Evolutionary conservation across 2,113 vertebrate species (phyloP).

Genomic region (Mystacornis crossleyi): DNA sequence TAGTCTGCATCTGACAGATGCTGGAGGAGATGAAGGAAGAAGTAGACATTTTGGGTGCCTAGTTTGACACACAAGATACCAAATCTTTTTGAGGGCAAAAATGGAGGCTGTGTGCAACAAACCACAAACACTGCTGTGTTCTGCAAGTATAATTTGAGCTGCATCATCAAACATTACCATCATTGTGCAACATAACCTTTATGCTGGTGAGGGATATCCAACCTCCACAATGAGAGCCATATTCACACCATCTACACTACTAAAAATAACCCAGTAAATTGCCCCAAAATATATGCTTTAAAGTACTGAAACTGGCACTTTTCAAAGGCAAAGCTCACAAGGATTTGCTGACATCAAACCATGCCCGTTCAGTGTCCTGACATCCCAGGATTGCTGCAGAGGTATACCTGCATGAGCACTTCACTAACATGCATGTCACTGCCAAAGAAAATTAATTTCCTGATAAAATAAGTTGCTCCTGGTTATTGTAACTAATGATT

Average conservation of each 20-base stretch:
- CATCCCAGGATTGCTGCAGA: neutral
- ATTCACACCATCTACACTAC: neutral
- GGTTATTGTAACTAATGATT: neutral
- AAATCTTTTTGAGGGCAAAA: neutral
- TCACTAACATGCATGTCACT: neutral
- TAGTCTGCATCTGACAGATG: neutral
- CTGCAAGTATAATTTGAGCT: neutral
- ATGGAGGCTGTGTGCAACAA: neutral
- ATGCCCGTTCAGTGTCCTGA: accelerated
- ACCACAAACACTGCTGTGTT: neutral
- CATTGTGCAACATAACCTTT: neutral
- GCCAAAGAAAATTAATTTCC: neutral
- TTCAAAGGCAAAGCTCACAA: neutral
- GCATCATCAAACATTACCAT: neutral
- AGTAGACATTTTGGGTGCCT: neutral
- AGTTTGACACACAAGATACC: neutral
- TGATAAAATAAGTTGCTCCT: neutral
- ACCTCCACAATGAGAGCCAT: neutral
- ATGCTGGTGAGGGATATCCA: neutral
- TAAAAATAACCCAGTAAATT: neutral
- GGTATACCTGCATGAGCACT: neutral
- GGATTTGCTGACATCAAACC: neutral
- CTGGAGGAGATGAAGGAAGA: neutral
- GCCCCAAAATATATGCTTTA: neutral
- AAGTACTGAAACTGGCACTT: neutral